Evolutionary conservation across 2,113 vertebrate species (phyloP).

Genomic region (Lepidothrix coronata): DNA sequence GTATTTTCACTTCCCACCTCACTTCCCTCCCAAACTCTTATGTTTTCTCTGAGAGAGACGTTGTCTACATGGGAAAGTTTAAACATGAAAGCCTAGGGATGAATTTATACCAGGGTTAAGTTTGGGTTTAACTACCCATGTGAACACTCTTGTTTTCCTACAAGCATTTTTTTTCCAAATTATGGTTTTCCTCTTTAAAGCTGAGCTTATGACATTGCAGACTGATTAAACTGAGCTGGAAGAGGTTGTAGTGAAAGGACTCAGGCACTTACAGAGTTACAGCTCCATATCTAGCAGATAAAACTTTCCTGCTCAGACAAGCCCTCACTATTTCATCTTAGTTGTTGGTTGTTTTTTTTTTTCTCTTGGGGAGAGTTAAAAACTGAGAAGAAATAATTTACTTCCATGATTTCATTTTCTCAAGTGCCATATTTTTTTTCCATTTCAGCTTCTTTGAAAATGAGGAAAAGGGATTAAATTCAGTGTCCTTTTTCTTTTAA

Average conservation of each 20-base stretch:
- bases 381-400: neutral
- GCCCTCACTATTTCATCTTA: neutral
- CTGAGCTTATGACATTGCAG: neutral
- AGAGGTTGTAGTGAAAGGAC: neutral
- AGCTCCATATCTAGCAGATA: neutral
- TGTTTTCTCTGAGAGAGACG: neutral
- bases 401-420: neutral
- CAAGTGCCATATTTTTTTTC: neutral
- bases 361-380: neutral
- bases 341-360: neutral
- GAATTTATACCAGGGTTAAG: neutral
- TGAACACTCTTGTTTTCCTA: neutral
- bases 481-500: neutral
- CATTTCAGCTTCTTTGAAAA: neutral
- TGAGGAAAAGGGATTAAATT: neutral
- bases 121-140: neutral
- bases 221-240: neutral
- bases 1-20: neutral
- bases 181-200: neutral
- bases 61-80: neutral
- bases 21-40: neutral
- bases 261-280: neutral
- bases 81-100: neutral
- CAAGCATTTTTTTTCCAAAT: neutral
- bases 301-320: conserved; percentile 5